Conservation (phyloP, 1,140 invertebrate species). For the Gerris buenoi region DNA sequence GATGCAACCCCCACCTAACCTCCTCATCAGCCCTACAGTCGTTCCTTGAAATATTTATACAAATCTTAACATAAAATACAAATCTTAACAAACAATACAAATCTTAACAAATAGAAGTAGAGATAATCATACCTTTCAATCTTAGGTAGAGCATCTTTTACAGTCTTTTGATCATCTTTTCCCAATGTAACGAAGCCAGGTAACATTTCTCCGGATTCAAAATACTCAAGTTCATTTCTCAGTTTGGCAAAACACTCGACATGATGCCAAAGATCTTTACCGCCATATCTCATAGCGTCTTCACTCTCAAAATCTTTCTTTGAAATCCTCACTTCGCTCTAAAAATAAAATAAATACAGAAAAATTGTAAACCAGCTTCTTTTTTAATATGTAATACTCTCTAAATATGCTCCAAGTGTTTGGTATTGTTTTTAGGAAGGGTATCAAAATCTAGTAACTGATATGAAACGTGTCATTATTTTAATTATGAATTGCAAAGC, state of each 20-base stretch:
- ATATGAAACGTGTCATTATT: no score
- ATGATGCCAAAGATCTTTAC: slow-evolving; percentile 76
- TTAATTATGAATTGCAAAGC: no score
- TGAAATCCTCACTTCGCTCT: slow-evolving; percentile 63
- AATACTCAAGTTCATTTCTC: slow-evolving; percentile 59
- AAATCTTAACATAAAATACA: no score
- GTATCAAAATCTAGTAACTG: no score
- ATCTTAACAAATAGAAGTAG: neutral
- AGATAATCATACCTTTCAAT: slow-evolving; percentile 17
- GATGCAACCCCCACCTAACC: no score
- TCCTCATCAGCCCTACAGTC: no score
- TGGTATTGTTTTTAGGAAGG: no score
- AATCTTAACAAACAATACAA: no score
- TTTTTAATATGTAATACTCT: no score
- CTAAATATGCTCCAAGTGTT: no score
- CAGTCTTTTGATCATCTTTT: slow-evolving; percentile 41
- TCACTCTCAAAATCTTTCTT: slow-evolving; percentile 78
- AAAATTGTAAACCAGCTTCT: no score
- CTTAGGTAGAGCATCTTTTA: slow-evolving; percentile 54
- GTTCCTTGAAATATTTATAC: no score
- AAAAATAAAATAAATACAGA: slow-evolving; percentile 17
- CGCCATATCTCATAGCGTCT: slow-evolving; percentile 60
- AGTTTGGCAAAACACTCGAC: slow-evolving; percentile 76
- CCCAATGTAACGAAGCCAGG: slow-evolving; percentile 57
- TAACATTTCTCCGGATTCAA: slow-evolving; percentile 47